Percentiles rank a stretch among this genome's conserved stretches.
Conservation (phyloP, 2,888 invertebrate genomes). For the Tethea ocularis region DNA sequence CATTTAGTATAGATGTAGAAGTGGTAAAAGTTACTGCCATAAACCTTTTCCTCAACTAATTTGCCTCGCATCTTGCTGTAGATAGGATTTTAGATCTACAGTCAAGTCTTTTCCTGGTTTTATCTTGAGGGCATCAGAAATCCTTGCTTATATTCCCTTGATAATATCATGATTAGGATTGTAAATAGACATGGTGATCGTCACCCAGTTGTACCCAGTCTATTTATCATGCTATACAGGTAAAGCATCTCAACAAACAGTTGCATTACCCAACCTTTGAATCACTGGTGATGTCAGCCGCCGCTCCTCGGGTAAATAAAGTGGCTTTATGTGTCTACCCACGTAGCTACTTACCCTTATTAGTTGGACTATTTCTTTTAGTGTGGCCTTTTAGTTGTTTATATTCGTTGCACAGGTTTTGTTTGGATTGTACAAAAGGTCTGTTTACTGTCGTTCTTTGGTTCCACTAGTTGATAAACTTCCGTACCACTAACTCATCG, state of each 20-base stretch:
- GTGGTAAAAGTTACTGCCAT: neutral
- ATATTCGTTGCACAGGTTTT: neutral
- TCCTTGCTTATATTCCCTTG: neutral
- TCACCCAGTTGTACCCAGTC: neutral
- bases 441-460: neutral
- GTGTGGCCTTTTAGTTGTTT: neutral
- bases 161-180: neutral
- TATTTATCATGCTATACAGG: constrained; percentile 31
- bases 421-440: neutral
- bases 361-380: constrained; percentile 25
- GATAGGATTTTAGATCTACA: neutral
- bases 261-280: constrained; percentile 40
- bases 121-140: neutral
- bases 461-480: neutral
- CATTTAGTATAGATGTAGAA: neutral
- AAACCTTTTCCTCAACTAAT: neutral
- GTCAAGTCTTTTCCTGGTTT: neutral
- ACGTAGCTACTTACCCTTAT: constrained; percentile 51
- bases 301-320: constrained; percentile 43
- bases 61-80: neutral
- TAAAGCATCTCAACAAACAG: constrained; percentile 24
- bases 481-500: neutral
- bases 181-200: neutral
- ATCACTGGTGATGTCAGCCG: constrained; percentile 53
- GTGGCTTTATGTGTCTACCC: constrained; percentile 36